A percentile compares a stretch with the other conserved stretches of the same genome.
Conservation (phyloP, 2,113 vertebrate species). For the Smithornis capensis region DNA sequence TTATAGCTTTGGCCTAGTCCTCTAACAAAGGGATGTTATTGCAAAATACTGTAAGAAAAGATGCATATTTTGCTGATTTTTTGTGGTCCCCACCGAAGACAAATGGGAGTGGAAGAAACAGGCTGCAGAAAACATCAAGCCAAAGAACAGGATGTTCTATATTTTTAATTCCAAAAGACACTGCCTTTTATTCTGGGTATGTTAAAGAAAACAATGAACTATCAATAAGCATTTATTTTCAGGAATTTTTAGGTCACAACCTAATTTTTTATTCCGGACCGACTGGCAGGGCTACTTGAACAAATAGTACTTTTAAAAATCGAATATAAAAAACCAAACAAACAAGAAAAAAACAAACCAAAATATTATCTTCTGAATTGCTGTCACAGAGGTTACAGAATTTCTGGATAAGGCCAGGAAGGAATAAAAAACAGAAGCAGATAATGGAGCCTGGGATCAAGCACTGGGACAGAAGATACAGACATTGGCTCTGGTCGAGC, state of each 20-base stretch:
- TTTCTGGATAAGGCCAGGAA: background rate
- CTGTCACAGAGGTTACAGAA: background rate
- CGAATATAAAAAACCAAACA: background rate
- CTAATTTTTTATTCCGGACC: background rate
- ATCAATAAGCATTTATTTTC: background rate
- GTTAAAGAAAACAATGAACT: background rate
- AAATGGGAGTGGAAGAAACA: background rate
- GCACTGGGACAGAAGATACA: accelerated
- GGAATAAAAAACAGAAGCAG: background rate
- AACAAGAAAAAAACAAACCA: background rate
- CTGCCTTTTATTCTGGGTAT: background rate
- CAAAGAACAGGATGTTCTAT: background rate
- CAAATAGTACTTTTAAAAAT: background rate
- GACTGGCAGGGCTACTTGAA: background rate
- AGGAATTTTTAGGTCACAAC: background rate
- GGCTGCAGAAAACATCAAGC: background rate
- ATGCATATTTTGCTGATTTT: background rate
- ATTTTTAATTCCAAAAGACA: background rate
- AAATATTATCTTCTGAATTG: background rate
- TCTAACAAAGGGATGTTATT: background rate
- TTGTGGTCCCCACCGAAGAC: background rate
- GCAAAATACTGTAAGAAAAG: background rate
- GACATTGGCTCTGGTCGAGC: background rate
- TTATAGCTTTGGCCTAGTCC: background rate
- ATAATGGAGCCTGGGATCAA: accelerated